These are phyloP conservation scores for Torymus tubicola DNA, from an alignment of 2,888 invertebrate species.

Conservation along the genomic window DNA sequence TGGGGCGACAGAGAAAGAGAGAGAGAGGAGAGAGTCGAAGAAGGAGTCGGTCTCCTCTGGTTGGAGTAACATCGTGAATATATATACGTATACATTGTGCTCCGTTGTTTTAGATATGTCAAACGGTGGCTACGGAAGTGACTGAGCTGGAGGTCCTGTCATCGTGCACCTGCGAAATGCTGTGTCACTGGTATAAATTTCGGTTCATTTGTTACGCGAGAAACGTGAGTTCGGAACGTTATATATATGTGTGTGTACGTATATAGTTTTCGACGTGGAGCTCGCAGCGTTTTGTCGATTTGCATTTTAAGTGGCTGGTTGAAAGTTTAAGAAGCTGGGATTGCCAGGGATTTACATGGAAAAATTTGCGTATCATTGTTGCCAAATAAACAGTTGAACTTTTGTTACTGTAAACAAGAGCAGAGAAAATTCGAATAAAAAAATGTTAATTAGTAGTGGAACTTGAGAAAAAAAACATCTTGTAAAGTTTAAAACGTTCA, in stretches of 20 bases:
- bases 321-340: too few relatives aligned
- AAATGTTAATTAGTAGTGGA: too few relatives aligned
- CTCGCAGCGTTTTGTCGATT: slow-evolving; percentile 20
- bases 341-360: too few relatives aligned
- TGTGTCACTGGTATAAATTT: slow-evolving; percentile 56
- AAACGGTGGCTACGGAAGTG: slow-evolving; percentile 2
- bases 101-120: slow-evolving; percentile 33
- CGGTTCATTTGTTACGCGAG: slow-evolving; percentile 41
- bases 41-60: slow-evolving; percentile 12
- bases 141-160: slow-evolving; percentile 15
- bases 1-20: slow-evolving; percentile 71
- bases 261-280: neutral
- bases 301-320: slow-evolving; percentile 51
- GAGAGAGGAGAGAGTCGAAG: neutral
- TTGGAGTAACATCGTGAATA: neutral
- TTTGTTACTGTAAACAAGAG: too few relatives aligned
- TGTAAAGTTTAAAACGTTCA: too few relatives aligned
- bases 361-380: too few relatives aligned
- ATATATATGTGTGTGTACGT: neutral
- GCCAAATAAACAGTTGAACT: too few relatives aligned
- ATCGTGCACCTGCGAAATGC: slow-evolving; percentile 54
- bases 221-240: neutral
- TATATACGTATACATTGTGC: too few relatives aligned
- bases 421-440: too few relatives aligned
- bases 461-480: too few relatives aligned